Percentiles rank a stretch among this genome's conserved stretches.
phyloP scores from a whole-genome alignment of 2,888 invertebrate genomes.

The Noctua pronuba region DNA sequence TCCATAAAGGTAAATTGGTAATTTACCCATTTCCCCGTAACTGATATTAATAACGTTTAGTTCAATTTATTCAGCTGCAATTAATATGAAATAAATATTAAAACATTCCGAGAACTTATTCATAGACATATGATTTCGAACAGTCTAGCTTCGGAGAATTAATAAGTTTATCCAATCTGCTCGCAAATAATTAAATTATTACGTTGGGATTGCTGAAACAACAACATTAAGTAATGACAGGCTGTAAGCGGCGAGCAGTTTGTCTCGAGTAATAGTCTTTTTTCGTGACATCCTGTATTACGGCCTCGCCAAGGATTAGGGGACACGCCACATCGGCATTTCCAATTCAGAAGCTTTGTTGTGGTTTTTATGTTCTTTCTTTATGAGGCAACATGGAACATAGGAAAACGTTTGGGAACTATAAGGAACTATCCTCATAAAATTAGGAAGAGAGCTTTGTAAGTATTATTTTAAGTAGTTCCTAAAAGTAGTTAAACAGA shows the following conservation, averaged over 20 bases:
- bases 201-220: conserved; percentile 56
- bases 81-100: neutral
- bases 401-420: conserved; percentile 7
- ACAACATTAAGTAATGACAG: conserved; percentile 80
- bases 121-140: neutral
- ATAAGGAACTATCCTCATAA: neutral
- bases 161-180: conserved; percentile 26
- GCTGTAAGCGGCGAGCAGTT: conserved; percentile 72
- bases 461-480: neutral
- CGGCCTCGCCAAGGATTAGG: conserved; percentile 72
- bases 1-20: neutral
- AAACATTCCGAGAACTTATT: conserved; percentile 1
- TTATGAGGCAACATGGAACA: conserved; percentile 21
- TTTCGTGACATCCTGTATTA: conserved; percentile 81
- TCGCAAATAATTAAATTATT: conserved; percentile 36
- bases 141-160: conserved; percentile 16
- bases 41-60: neutral
- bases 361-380: conserved; percentile 56
- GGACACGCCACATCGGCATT: conserved; percentile 76
- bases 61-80: conserved; percentile 3
- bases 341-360: conserved; percentile 69
- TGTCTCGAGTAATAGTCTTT: conserved; percentile 76
- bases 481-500: neutral
- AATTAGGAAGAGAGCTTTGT: conserved; percentile 7
- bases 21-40: neutral